Percentiles rank a stretch among this genome's conserved stretches.
These are phyloP conservation scores for Entomyzon cyanotis DNA, from an alignment of 2,113 vertebrate species.

Conservation along the genomic window DNA sequence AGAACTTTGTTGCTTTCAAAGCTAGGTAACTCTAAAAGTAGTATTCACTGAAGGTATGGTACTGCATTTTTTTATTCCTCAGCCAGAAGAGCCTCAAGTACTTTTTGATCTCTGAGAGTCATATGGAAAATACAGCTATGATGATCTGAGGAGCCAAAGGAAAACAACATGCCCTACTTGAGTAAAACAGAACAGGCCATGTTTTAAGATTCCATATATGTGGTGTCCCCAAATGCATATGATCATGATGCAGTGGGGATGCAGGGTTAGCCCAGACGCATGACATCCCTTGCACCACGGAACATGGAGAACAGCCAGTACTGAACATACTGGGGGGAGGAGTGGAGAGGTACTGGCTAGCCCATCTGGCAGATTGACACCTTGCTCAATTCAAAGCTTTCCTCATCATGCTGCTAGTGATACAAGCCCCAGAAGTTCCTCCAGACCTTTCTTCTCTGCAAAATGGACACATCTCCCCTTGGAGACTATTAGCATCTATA, in stretches of 20 bases:
- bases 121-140: background rate
- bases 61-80: background rate
- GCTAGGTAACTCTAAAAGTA: background rate
- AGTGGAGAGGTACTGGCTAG: background rate
- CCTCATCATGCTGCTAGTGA: background rate
- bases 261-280: background rate
- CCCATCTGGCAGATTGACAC: background rate
- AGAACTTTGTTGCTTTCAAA: background rate
- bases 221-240: background rate
- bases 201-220: background rate
- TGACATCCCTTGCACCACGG: background rate
- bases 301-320: background rate
- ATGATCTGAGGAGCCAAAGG: background rate
- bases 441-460: background rate
- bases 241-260: background rate
- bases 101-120: background rate
- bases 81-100: background rate
- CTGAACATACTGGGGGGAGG: fast-evolving
- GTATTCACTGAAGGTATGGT: background rate
- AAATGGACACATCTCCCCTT: background rate
- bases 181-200: background rate
- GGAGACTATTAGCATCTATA: background rate
- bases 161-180: background rate
- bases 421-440: background rate
- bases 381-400: background rate